These are phyloP conservation scores for Pogonognathellus flavescens DNA, from an alignment of 1,140 invertebrate genomes.

Conservation along the genomic window DNA sequence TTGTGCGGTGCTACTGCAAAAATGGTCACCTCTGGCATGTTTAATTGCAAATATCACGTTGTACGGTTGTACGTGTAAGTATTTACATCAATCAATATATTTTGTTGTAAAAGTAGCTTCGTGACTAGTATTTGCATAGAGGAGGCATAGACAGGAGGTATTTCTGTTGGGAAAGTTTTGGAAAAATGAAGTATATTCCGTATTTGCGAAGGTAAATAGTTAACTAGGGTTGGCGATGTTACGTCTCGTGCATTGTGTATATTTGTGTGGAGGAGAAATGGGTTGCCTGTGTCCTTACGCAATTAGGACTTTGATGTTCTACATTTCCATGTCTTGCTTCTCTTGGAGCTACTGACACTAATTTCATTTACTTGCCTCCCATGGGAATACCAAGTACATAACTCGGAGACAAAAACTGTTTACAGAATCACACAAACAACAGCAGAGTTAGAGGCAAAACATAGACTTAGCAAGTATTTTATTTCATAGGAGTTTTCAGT, in stretches of 20 bases:
- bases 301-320: constrained; percentile 14
- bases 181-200: no score
- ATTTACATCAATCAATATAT: no score
- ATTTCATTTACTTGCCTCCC: constrained; percentile 12
- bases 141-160: no score
- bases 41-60: no score
- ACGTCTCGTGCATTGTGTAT: background rate
- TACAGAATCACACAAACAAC: constrained; percentile 1
- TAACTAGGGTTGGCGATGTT: background rate
- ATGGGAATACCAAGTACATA: constrained; percentile 21
- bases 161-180: no score
- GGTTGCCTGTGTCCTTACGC: background rate
- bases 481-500: no score
- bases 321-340: constrained; percentile 19
- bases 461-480: background rate
- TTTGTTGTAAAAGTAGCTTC: no score
- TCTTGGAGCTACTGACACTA: constrained; percentile 13
- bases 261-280: background rate
- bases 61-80: no score
- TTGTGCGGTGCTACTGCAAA: no score
- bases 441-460: constrained; percentile 1
- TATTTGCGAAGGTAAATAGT: no score
- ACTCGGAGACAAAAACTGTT: constrained; percentile 20
- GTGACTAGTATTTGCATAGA: no score
- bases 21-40: no score